Conservation (phyloP, 2,888 invertebrate species). For the Xestia c-nigrum region DNA sequence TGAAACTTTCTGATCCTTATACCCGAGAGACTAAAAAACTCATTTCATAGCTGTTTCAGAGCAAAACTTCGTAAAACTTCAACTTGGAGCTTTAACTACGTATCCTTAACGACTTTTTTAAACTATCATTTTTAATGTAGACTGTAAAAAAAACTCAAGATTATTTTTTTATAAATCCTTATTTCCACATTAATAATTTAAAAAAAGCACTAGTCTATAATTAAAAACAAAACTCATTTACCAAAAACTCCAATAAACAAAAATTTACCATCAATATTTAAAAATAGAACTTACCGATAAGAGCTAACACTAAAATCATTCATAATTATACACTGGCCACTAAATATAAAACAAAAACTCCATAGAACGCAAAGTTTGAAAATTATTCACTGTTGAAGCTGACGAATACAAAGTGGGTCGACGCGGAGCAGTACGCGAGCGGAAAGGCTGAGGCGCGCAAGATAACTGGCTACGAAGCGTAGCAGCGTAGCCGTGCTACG, state of each 20-base stretch:
- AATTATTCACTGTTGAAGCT: slow-evolving; percentile 66
- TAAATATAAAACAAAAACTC: slow-evolving; percentile 57
- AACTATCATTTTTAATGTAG: not conserved
- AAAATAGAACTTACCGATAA: slow-evolving; percentile 70
- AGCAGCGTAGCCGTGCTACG: slow-evolving; percentile 75
- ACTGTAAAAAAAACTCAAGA: not conserved
- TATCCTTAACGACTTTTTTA: not conserved
- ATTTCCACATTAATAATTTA: slow-evolving; percentile 5
- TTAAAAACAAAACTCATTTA: slow-evolving; percentile 17
- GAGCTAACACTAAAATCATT: slow-evolving; percentile 68
- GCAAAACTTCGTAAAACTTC: slow-evolving; percentile 3
- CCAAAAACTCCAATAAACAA: slow-evolving; percentile 14
- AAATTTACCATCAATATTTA: slow-evolving; percentile 40
- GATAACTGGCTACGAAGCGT: slow-evolving; percentile 85
- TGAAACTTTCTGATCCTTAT: slow-evolving; percentile 40
- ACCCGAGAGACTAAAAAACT: slow-evolving; percentile 34
- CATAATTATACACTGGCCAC: slow-evolving; percentile 73
- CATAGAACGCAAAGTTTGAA: slow-evolving; percentile 63
- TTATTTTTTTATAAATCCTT: not conserved
- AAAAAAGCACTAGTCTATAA: slow-evolving; percentile 20
- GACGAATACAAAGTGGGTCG: slow-evolving; percentile 76
- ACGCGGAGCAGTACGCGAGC: slow-evolving; percentile 78
- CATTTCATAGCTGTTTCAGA: slow-evolving; percentile 23
- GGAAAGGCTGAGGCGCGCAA: slow-evolving; percentile 82
- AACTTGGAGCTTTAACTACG: slow-evolving; percentile 11